Evolutionary conservation across 2,888 invertebrate genomes (phyloP), one percentile per base, ranked within the genome.

Genomic region (Cybosia mesomella): DNA sequence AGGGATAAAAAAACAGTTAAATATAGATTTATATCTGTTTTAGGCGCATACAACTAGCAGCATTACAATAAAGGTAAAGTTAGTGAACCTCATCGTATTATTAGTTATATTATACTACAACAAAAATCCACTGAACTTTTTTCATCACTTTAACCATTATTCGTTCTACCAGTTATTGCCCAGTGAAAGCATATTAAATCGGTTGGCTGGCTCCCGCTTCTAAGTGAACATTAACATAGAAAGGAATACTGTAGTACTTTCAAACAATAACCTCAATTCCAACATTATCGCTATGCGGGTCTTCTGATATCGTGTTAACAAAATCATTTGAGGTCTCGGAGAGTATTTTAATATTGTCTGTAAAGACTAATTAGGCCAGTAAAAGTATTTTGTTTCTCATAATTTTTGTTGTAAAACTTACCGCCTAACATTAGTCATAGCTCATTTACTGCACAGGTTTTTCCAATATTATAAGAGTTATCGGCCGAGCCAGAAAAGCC

Each of bases 211-310:
- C 32, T 70, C 55, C 64, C 58, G 55, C 58, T 60, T 66, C 64
- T 67, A 61, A 75, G 64, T 58, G 66, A 76, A 69, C 66, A 69
- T 77, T 70, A 71, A 72, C 72, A 68, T 74, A 36, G 62, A 64
- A 66, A 55, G 60, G 70, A 62, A 64, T 73, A 72, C 73, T 73
- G 74, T 73, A 71, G 69, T 71, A 67, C 72, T 79, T 75, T 71
- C 60, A 49, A 63, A 71, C 62, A 66, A 72, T 68, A 74, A 66
- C 43, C 72, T 72, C 74, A 77, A 77, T 67, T 32, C 32, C 58
- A 22, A 57, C 59, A 66, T 72, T 78, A 71, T 69, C 68, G 72
- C 64, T 36, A 68, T 74, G 66, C 70, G 57, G 57, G 61, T 53
- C 18, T 36, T 39, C 43, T 49, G 22, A 54, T 24, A 66, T 61